phyloP scores from a whole-genome alignment of 2,797 vertebrate species.

The Arvicola amphibius region DNA sequence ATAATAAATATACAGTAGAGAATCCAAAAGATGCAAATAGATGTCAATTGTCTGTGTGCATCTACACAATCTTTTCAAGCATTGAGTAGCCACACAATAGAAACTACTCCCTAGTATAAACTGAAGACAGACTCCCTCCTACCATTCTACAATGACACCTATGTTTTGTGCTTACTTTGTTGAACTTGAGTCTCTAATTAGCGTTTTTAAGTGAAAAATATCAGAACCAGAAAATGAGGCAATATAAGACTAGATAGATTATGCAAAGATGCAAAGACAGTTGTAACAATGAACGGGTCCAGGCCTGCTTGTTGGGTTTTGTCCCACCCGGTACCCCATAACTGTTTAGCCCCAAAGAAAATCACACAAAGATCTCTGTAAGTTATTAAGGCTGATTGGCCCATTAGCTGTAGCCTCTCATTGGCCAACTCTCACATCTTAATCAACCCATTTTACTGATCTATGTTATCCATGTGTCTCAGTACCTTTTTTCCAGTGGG shows the following conservation, averaged over 20 bases:
- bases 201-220: neutral
- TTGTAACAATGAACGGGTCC: no score
- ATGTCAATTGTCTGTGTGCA: neutral
- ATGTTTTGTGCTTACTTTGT: neutral
- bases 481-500: no score
- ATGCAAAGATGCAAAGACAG: neutral
- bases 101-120: neutral
- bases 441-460: no score
- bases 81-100: neutral
- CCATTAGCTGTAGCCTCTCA: no score
- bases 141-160: neutral
- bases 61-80: neutral
- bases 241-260: neutral
- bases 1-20: neutral
- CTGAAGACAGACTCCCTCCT: neutral
- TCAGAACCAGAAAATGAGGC: neutral
- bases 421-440: no score
- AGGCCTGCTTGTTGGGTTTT: no score
- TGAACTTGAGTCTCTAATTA: neutral
- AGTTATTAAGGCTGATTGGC: no score
- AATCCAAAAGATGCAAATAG: neutral
- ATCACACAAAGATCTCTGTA: no score
- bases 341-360: no score
- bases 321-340: no score
- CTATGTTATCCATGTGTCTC: no score